phyloP scores from a whole-genome alignment of 2,113 vertebrate genomes.

The Cynocephalus volans region DNA sequence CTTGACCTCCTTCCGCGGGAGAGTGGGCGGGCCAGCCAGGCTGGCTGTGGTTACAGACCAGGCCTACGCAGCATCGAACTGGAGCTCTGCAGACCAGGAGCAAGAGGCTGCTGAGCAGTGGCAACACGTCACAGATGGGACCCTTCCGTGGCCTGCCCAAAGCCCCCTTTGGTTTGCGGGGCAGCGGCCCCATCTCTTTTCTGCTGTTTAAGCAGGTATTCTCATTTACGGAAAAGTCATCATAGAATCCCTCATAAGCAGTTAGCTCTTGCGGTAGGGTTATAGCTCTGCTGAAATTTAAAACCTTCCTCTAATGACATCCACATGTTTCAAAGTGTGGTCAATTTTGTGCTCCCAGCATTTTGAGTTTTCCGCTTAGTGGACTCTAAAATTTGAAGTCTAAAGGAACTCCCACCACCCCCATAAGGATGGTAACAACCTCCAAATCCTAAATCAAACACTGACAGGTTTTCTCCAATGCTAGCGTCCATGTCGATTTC shows the following conservation, averaged over 20 bases:
- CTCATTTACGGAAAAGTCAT: neutral
- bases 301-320: conserved; percentile 56
- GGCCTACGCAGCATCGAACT: neutral
- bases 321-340: conserved; percentile 69
- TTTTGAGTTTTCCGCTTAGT: conserved; percentile 55
- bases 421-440: neutral
- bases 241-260: neutral
- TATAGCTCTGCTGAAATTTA: conserved; percentile 70
- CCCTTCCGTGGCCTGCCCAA: neutral
- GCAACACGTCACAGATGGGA: neutral
- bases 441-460: neutral
- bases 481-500: neutral
- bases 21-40: neutral
- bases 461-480: neutral
- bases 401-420: neutral
- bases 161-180: conserved; percentile 19
- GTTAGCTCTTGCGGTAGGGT: conserved; percentile 35
- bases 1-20: neutral
- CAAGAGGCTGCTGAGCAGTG: neutral
- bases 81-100: neutral
- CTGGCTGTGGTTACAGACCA: neutral
- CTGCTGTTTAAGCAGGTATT: conserved; percentile 73
- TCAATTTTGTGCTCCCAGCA: conserved; percentile 41
- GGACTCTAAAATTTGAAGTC: neutral
- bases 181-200: conserved; percentile 36